phyloP scores from a whole-genome alignment of 2,888 invertebrate genomes.

The Serrognathus titanus region DNA sequence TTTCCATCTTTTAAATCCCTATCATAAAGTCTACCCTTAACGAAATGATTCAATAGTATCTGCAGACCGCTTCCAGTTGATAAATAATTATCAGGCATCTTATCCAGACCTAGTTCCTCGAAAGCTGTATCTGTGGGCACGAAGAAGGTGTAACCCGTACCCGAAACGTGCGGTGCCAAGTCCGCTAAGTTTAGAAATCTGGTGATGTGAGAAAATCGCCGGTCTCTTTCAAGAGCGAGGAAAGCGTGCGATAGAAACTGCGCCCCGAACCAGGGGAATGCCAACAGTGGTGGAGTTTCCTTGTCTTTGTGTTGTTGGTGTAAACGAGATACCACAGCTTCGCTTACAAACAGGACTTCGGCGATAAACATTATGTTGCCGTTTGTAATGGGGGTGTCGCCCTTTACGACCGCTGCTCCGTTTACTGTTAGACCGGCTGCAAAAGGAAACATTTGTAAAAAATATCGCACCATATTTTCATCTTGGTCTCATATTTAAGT shows the following conservation, averaged over 20 bases:
- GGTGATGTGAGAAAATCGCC: slow-evolving; percentile 56
- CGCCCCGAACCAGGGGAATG: slow-evolving; percentile 64
- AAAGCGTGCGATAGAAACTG: slow-evolving; percentile 63
- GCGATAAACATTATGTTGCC: slow-evolving; percentile 63
- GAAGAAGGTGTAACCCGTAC: slow-evolving; percentile 67
- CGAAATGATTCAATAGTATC: slow-evolving; percentile 60
- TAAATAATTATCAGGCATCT: slow-evolving; percentile 56
- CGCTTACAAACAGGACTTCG: slow-evolving; percentile 62
- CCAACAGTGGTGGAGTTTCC: slow-evolving; percentile 62
- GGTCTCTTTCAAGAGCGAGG: slow-evolving; percentile 57
- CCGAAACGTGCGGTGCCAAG: slow-evolving; percentile 59
- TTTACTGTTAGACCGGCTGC: slow-evolving; percentile 56
- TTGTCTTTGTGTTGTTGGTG: slow-evolving; percentile 63
- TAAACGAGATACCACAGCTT: slow-evolving; percentile 58
- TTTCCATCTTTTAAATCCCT: slow-evolving; percentile 56
- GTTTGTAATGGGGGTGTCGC: slow-evolving; percentile 57
- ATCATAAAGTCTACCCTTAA: slow-evolving; percentile 59
- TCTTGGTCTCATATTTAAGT: too few relatives aligned
- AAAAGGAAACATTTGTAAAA: slow-evolving; percentile 24
- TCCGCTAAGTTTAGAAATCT: slow-evolving; percentile 62
- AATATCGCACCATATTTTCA: neutral
- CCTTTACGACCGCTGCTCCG: slow-evolving; percentile 58
- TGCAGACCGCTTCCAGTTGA: slow-evolving; percentile 57
- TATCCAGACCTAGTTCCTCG: slow-evolving; percentile 56
- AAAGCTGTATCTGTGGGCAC: slow-evolving; percentile 68